phyloP scores from a whole-genome alignment of 1,140 invertebrate species.

The Sinella curviseta region DNA sequence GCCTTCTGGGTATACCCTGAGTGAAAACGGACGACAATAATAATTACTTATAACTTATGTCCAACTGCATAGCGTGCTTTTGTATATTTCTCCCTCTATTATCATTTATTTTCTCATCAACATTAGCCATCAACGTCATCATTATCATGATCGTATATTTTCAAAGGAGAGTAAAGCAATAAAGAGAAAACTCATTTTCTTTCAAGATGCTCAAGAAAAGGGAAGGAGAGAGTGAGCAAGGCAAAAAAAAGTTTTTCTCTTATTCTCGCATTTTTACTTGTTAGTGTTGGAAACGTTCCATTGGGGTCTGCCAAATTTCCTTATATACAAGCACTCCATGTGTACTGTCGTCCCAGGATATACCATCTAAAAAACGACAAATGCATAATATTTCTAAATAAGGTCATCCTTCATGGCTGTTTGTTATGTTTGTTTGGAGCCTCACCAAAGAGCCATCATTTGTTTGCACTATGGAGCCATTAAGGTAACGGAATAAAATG shows the following conservation, averaged over 20 bases:
- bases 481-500: constrained; percentile 75
- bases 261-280: constrained; percentile 64
- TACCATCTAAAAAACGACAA: constrained; percentile 62
- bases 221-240: constrained; percentile 57
- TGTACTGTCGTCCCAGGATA: constrained; percentile 80
- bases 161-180: neutral
- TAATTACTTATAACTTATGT: neutral
- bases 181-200: neutral
- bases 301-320: constrained; percentile 75
- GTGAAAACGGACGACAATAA: constrained; percentile 10
- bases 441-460: constrained; percentile 79
- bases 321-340: constrained; percentile 83
- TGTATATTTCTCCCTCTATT: neutral
- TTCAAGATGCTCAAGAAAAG: neutral
- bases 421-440: too few species aligned
- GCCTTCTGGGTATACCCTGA: constrained; percentile 73
- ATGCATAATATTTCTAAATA: too few species aligned
- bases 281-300: constrained; percentile 62
- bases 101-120: neutral
- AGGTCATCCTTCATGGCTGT: too few species aligned
- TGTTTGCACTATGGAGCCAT: constrained; percentile 80
- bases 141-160: neutral
- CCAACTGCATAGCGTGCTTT: neutral
- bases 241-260: constrained; percentile 58
- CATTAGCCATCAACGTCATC: neutral